Evolutionary conservation across 1,140 invertebrate genomes (phyloP).

Genomic region (Zaprionus davidi): DNA sequence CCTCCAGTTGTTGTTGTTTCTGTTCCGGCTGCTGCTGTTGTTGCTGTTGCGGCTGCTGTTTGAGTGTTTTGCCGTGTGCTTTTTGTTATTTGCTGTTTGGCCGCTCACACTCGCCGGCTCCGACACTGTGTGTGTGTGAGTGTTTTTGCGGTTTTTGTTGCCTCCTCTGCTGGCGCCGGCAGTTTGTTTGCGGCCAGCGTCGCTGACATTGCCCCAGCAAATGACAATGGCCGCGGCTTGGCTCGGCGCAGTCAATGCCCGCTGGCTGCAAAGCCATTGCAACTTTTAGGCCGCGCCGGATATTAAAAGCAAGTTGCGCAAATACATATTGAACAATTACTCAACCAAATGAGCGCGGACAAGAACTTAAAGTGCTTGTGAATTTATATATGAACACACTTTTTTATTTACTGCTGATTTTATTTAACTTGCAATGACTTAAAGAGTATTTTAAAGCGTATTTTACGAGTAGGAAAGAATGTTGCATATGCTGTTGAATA

Average conservation of each 20-base stretch:
- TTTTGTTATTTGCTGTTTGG: constrained; percentile 80
- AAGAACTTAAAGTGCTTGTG: background rate
- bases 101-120: constrained; percentile 66
- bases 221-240: constrained; percentile 61
- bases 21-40: constrained; percentile 27
- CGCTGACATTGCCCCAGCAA: constrained; percentile 78
- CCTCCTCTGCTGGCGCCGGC: constrained; percentile 44
- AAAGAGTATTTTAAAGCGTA: background rate
- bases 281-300: constrained; percentile 55
- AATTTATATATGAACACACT: background rate
- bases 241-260: constrained; percentile 54
- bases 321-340: constrained; percentile 69
- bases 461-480: background rate
- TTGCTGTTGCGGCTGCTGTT: constrained; percentile 47
- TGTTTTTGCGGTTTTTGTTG: constrained; percentile 58
- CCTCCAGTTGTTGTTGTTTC: constrained; percentile 11
- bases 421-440: background rate
- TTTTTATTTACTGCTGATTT: background rate
- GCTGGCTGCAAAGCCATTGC: constrained; percentile 44
- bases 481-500: background rate
- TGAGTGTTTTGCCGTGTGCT: constrained; percentile 76
- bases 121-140: constrained; percentile 16
- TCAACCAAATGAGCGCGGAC: constrained; percentile 10
- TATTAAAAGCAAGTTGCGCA: constrained; percentile 69
- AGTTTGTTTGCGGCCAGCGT: constrained; percentile 58